Evolutionary conservation across 2,797 vertebrate species (phyloP).

Genomic region (Pseudotriccus pelzelni): DNA sequence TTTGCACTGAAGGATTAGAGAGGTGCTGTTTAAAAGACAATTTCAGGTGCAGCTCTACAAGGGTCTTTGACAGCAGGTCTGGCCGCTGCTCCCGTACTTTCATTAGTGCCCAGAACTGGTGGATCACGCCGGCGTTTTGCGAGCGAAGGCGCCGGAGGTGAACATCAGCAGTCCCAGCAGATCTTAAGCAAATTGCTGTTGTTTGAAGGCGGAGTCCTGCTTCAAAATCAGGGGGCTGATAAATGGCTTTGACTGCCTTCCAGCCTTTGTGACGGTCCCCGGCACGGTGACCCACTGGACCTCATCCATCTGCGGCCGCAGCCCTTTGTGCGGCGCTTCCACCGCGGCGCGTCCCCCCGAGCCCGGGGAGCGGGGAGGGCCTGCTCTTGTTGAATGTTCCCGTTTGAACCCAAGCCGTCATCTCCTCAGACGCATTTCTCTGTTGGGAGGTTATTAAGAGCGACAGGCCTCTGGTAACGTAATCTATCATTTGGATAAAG

Average conservation of each 20-base stretch:
- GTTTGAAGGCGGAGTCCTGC: background rate
- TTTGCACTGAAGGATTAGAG: constrained; percentile 51
- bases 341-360: background rate
- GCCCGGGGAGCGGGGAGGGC: background rate
- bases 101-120: background rate
- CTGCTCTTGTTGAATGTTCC: background rate
- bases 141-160: background rate
- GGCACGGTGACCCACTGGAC: background rate
- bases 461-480: constrained; percentile 20
- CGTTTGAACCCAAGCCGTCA: background rate
- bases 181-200: background rate
- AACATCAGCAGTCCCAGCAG: background rate
- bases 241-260: background rate
- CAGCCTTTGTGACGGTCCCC: background rate
- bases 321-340: background rate
- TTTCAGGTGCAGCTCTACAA: constrained; percentile 11
- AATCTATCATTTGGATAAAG: constrained; percentile 71
- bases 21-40: constrained; percentile 34
- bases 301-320: background rate
- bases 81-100: background rate
- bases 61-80: background rate
- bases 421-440: background rate
- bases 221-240: background rate
- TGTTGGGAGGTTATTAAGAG: constrained; percentile 48
- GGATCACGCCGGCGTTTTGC: background rate